phyloP scores from a whole-genome alignment of 2,113 vertebrate genomes.

The Bathybates hornii region DNA sequence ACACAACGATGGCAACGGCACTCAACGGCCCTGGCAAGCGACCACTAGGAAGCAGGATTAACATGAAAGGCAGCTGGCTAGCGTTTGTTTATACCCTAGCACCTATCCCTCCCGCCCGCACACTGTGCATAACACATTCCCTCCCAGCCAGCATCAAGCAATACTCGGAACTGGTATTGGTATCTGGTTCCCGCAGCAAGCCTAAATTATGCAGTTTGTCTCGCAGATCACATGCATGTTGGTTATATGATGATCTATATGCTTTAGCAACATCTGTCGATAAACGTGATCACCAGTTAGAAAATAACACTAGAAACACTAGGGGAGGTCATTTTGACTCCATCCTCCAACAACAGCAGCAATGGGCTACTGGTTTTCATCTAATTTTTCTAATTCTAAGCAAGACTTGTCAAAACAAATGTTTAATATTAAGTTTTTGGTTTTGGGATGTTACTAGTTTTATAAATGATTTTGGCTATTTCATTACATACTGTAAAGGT shows the following conservation, averaged over 20 bases:
- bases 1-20: neutral
- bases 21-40: neutral
- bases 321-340: neutral
- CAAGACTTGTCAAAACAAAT: neutral
- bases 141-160: neutral
- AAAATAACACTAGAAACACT: neutral
- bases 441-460: neutral
- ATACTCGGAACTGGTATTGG: neutral
- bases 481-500: neutral
- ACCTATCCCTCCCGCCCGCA: neutral
- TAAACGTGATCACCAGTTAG: neutral
- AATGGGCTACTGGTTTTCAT: neutral
- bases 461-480: neutral
- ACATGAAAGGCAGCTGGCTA: neutral
- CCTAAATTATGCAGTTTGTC: neutral
- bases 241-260: neutral
- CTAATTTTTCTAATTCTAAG: neutral
- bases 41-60: neutral
- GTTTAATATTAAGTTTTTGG: neutral
- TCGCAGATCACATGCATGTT: neutral
- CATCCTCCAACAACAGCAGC: neutral
- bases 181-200: neutral
- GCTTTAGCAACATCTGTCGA: neutral
- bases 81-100: neutral
- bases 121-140: neutral